Base-by-base conservation (phyloP, 2,113 vertebrate species). In the Oncorhynchus masou region DNA sequence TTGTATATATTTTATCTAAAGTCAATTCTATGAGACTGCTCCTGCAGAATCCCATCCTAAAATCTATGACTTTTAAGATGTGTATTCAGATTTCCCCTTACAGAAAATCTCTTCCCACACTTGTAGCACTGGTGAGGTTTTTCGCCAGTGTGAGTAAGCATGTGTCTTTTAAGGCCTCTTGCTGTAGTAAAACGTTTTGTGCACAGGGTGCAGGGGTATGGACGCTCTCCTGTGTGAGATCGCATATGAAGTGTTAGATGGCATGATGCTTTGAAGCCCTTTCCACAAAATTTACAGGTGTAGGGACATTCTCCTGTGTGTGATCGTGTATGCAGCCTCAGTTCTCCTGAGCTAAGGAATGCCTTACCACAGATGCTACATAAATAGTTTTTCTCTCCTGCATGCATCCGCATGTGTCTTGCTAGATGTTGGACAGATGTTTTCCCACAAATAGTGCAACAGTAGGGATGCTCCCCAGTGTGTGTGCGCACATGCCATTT, bases 401-500 rank as follows among this genome's bases (percentile, higher is more conserved):
- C 3, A 74, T 86, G 84, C 84, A 83, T 85, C 57, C 73, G 79
- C 79, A 85, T 81, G 81, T 85, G 84, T 72, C 84, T 81, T 1
- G 34, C 1, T 57, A 81, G 27, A 6, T 79, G 76, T 22, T 83
- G 81, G 69, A 77, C 68, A 2, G 81, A 85, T 2, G 79, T 81
- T 74, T 85, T 83, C 4, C 84, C 84, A 3, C 84, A 45, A 45
- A 45, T 45, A 45, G 39, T 45, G 39, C 39, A 45, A 45, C 39
- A 45, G 39, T 45, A 45, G 39, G 39, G 39, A 45, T 2, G 39
- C 39, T 45, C 39, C 9, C 39, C 39, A 45, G 39, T 45, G 39
- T 86, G 84, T 7, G 54, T 83, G 1, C 77, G 77, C 11, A 75
- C 4, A 24, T 71, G 69, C n/a, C 5, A 8, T n/a, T 25, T 51